Conservation (phyloP, 2,888 invertebrate genomes). For the Mimachlamys varia region DNA sequence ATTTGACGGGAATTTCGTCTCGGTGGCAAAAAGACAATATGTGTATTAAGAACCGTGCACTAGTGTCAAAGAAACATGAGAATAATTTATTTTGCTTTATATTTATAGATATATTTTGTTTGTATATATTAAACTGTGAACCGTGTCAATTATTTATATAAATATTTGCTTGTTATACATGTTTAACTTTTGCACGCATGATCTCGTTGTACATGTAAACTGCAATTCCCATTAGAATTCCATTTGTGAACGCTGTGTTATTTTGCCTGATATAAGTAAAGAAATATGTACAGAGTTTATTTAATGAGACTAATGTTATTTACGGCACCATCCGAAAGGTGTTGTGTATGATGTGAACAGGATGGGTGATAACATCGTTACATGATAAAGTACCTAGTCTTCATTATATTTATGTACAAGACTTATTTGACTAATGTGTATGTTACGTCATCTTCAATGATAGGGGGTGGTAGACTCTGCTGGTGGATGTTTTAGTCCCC, state of each 20-base stretch:
- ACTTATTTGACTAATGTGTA: no score
- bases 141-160: not conserved
- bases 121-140: not conserved
- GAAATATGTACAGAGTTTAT: not conserved
- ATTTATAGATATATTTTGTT: not conserved
- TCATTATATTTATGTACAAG: no score
- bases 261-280: not conserved
- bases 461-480: no score
- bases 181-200: not conserved
- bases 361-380: not conserved
- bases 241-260: not conserved
- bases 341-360: not conserved
- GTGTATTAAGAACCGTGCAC: not conserved
- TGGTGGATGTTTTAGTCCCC: no score
- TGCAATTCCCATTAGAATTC: conserved; percentile 5
- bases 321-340: not conserved
- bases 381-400: not conserved
- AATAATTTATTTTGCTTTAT: not conserved
- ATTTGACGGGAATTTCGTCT: no score
- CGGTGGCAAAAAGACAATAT: no score
- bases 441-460: no score
- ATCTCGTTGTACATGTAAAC: not conserved
- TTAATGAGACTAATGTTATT: not conserved
- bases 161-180: not conserved
- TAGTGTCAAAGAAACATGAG: not conserved